These are phyloP conservation scores for Ooceraea biroi DNA, from an alignment of 1,140 invertebrate genomes.

Conservation along the genomic window DNA sequence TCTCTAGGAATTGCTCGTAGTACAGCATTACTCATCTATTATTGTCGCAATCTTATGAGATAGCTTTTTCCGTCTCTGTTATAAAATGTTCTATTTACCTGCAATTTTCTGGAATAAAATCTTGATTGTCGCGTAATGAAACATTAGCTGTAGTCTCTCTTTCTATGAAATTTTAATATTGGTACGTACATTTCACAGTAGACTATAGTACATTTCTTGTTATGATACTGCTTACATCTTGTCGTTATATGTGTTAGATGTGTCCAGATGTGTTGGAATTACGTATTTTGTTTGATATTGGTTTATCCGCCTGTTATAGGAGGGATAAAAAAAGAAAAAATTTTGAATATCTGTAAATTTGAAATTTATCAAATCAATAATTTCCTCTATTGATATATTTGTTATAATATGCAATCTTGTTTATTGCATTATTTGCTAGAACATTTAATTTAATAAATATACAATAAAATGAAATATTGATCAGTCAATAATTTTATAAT, in stretches of 20 bases:
- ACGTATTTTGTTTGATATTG: slow-evolving; percentile 6
- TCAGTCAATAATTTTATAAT: too few relatives aligned
- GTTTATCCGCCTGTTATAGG: background rate
- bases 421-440: too few relatives aligned
- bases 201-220: background rate
- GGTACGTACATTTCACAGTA: background rate
- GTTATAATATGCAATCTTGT: too few relatives aligned
- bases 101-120: background rate
- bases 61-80: background rate
- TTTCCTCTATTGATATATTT: too few relatives aligned
- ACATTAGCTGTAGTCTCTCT: background rate
- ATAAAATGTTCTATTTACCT: slow-evolving; percentile 2
- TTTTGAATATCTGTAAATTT: too few relatives aligned
- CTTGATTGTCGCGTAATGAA: background rate
- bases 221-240: background rate
- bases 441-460: too few relatives aligned
- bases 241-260: slow-evolving; percentile 64
- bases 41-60: background rate
- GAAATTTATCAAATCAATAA: too few relatives aligned
- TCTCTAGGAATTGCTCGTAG: background rate
- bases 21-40: background rate
- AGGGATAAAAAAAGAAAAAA: too few relatives aligned
- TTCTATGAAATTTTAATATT: slow-evolving; percentile 20
- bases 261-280: slow-evolving; percentile 35
- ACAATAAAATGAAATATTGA: too few relatives aligned